Evolutionary conservation across 2,113 vertebrate genomes (phyloP), one percentile per base, ranked within the genome.

Genomic region (Larimichthys polyactis): DNA sequence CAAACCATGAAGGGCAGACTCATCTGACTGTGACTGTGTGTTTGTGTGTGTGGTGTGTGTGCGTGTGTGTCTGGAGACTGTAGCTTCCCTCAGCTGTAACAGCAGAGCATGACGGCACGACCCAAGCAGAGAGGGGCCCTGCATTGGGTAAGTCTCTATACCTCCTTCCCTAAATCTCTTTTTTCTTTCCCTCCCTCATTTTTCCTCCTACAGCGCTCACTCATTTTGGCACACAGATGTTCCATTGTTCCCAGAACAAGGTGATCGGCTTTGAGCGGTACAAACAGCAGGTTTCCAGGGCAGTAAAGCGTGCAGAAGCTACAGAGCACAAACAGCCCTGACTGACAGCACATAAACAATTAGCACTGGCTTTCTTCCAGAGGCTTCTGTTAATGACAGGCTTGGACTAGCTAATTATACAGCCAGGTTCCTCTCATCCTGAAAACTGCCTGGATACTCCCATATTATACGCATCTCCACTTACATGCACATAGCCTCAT

Each of bases 271-370:
- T 64, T 75, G 74, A 84, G 83, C 32, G 46, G 73, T 49, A 82
- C 22, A 86, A 91, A 83, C 82, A 84, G 79, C 80, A 72, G 83
- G 49, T 91, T 91, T 94, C 88, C 87, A 74, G 78, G 85, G 79
- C 55, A 78, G 87, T 67, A 79, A 86, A 86, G 58, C n/a, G 15
- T 46, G 79, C 44, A 46, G 74, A 78, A 64, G 70, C 66, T 69
- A 11, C 63, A 57, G 55, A 66, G 88, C 88, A 87, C 87, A 90
- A 89, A 88, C 71, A 72, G 65, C 43, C 77, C 64, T 85, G 84
- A 93, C 82, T 93, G 93, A 94, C 92, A 85, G 90, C 90, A 88
- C 75, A 86, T 86, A 93, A 94, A 94, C 92, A 93, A 93, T 94
- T 90, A 92, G 78, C 81, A 74, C 58, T 88, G 93, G 90, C 84